Evolutionary conservation across 2,113 vertebrate genomes (phyloP).

Genomic region (Dromaius novaehollandiae): DNA sequence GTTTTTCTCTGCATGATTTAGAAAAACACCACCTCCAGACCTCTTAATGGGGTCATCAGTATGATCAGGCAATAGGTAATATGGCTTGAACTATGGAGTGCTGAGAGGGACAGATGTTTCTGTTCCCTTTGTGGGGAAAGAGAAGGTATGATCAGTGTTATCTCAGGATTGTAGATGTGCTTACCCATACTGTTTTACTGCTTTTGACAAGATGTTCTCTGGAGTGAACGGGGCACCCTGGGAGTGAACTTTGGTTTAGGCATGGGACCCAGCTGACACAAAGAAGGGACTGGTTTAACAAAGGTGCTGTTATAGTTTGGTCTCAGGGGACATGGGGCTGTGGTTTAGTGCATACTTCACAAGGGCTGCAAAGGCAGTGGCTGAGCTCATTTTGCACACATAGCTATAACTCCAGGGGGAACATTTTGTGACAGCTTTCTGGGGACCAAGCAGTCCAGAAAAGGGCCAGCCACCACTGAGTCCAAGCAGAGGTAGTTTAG

Average conservation of each 20-base stretch:
- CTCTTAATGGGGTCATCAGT: background rate
- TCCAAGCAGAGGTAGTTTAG: background rate
- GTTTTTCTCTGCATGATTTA: background rate
- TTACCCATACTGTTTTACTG: background rate
- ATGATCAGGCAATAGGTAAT: background rate
- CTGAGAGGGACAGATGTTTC: background rate
- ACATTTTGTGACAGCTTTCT: background rate
- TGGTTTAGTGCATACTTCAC: background rate
- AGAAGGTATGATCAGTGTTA: background rate
- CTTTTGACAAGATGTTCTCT: background rate
- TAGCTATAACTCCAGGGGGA: background rate
- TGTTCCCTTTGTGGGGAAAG: background rate
- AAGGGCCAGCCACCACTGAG: background rate
- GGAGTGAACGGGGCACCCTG: background rate
- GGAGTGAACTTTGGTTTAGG: background rate
- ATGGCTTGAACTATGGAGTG: background rate
- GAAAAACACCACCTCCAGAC: background rate
- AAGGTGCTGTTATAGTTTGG: background rate
- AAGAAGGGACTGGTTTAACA: background rate
- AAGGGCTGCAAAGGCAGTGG: background rate
- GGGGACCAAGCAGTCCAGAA: background rate
- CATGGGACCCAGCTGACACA: background rate
- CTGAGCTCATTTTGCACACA: background rate
- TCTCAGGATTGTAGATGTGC: background rate
- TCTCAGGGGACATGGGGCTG: accelerated